Evolutionary conservation across 2,888 invertebrate genomes (phyloP).

Genomic region (Kryphioiulus occultus): DNA sequence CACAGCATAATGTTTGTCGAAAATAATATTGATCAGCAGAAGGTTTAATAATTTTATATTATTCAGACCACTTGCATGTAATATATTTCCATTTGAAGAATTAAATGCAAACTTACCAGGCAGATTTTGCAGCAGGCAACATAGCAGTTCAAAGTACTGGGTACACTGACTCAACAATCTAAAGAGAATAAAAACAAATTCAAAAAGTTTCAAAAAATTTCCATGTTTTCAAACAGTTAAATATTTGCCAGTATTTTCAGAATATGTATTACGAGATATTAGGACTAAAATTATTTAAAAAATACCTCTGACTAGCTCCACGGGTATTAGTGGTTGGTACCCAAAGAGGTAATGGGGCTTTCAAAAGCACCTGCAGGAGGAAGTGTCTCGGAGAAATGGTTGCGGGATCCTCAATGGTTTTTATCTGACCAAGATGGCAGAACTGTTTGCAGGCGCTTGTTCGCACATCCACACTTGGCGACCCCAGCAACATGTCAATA

Average conservation of each 20-base stretch:
- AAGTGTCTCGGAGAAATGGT: conserved; percentile 59
- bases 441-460: conserved; percentile 63
- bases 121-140: conserved; percentile 61
- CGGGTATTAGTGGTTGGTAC: conserved; percentile 63
- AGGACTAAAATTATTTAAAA: background rate
- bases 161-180: conserved; percentile 63
- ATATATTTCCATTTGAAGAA: background rate
- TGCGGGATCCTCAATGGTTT: conserved; percentile 37
- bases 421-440: conserved; percentile 60
- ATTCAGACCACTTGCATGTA: background rate
- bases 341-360: conserved; percentile 65
- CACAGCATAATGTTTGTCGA: background rate
- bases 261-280: background rate
- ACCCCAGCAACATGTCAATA: conserved; percentile 64
- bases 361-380: conserved; percentile 61
- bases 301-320: conserved; percentile 62
- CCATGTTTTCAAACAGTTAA: background rate
- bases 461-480: conserved; percentile 61
- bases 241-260: background rate
- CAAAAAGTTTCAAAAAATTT: background rate
- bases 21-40: background rate
- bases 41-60: background rate
- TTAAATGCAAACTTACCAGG: conserved; percentile 57
- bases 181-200: conserved; percentile 6
- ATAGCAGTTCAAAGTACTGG: conserved; percentile 65